Base-by-base conservation (phyloP, 2,888 invertebrate species). In the Polietes domitor region DNA sequence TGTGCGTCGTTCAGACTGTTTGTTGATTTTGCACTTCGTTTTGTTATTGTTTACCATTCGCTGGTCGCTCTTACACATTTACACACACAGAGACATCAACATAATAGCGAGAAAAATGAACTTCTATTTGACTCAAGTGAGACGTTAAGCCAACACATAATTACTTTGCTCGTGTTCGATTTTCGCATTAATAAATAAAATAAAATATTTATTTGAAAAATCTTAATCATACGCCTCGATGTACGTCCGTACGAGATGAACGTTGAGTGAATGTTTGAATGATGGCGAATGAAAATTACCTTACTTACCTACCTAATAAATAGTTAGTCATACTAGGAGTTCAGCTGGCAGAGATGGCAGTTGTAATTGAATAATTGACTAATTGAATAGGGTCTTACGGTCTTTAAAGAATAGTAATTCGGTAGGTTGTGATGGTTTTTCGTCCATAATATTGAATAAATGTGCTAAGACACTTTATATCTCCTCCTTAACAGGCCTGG, bases 161-260 rank as follows among this genome's bases (percentile, higher is more conserved):
- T 19, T 55, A 55, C 19, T 55, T 55, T 7, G 9, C 55, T 55
- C 55, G 17, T 58, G 55, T 41, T 55, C 50, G n/a, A 32, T 17
- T 26, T 50, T 53, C 28, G 26, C 28, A 65, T 17, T 32, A 63
- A 65, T 15, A 53, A 53, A 28, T 17, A 21, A 6, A 5, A 58
- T 32, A 26, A n/a, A 37, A 5, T 24, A 15, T 37, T 50, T 28
- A 47, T 12, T 12, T 19, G 19, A 15, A 65, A 50, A 72, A 65
- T 72, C 19, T 72, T 78, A 63, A 78, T 78, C 78, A 78, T 78
- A 78, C 78, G 78, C 73, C 37, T 7, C n/a, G 65, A 19, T 43
- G 53, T 41, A 53, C 47, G 15, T 15, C 28, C 63, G 61, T 10
- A 0, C 37, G 17, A 12, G 21, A 15, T n/a, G 21, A 26, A 28